phyloP scores from a whole-genome alignment of 2,113 vertebrate genomes.

The Zapornia atra region DNA sequence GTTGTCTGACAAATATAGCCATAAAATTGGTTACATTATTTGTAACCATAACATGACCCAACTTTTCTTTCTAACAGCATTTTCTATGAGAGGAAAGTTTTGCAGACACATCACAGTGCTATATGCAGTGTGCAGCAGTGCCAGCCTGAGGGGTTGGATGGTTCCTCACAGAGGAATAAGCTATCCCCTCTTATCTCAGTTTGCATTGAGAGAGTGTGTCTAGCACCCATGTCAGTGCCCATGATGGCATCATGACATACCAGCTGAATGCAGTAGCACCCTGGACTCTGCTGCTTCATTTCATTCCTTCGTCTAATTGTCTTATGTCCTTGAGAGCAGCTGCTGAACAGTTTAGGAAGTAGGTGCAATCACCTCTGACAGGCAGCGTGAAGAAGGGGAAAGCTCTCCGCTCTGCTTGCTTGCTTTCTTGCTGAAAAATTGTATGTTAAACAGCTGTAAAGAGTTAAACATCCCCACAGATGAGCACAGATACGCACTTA shows the following conservation, averaged over 20 bases:
- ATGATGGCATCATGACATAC: neutral
- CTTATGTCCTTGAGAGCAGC: neutral
- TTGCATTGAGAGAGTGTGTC: neutral
- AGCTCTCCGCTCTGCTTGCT: neutral
- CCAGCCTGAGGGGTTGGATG: neutral
- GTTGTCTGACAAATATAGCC: neutral
- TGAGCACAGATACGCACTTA: neutral
- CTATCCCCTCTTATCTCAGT: neutral
- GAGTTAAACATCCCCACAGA: neutral
- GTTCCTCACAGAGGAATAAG: neutral
- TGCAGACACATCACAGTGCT: neutral
- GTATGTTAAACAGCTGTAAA: fast-evolving
- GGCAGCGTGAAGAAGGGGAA: neutral
- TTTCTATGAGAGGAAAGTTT: neutral
- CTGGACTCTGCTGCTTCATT: neutral
- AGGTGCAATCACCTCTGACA: neutral
- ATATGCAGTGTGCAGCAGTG: neutral
- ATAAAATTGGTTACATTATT: neutral
- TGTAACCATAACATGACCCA: neutral
- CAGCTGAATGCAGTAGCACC: neutral
- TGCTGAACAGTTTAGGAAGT: neutral
- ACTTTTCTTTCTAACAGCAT: neutral
- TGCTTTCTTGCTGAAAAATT: neutral
- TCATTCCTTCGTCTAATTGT: neutral
- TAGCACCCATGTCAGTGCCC: neutral